Evolutionary conservation across 2,888 invertebrate genomes (phyloP).

Genomic region (Parnassius mnemosyne): DNA sequence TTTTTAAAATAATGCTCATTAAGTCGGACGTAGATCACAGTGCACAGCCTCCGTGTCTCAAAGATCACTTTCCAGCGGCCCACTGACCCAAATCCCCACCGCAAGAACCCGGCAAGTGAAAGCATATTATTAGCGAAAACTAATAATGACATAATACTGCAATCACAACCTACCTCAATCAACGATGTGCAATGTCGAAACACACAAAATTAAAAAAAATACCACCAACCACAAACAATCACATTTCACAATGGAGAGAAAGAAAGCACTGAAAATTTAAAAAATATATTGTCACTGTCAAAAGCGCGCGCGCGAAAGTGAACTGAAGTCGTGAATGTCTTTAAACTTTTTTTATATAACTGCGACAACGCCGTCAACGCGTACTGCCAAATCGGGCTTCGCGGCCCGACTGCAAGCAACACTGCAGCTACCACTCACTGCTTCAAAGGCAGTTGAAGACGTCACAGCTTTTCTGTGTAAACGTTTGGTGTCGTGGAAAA

Average conservation of each 20-base stretch:
- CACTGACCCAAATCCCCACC: slow-evolving; percentile 51
- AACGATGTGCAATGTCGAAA: slow-evolving; percentile 33
- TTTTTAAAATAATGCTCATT: not conserved
- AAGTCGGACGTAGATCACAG: slow-evolving; percentile 15
- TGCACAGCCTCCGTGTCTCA: slow-evolving; percentile 46
- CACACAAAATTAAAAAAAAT: slow-evolving; percentile 20
- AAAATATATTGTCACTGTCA: slow-evolving; percentile 39
- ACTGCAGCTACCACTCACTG: slow-evolving; percentile 31
- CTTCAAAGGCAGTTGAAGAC: slow-evolving; percentile 26
- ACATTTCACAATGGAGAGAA: slow-evolving; percentile 32
- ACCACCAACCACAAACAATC: slow-evolving; percentile 31
- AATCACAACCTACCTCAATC: slow-evolving; percentile 44
- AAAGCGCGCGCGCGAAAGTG: slow-evolving; percentile 35
- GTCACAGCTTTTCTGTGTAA: slow-evolving; percentile 24
- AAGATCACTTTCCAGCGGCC: slow-evolving; percentile 54
- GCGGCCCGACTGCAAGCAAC: slow-evolving; percentile 44
- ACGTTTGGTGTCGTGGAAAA: slow-evolving; percentile 14
- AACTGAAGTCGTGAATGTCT: slow-evolving; percentile 7
- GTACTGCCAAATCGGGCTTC: slow-evolving; percentile 41
- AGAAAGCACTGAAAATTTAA: slow-evolving; percentile 26
- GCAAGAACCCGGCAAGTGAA: slow-evolving; percentile 45
- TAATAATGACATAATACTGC: slow-evolving; percentile 53
- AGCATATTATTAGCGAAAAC: slow-evolving; percentile 49
- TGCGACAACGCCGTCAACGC: slow-evolving; percentile 31
- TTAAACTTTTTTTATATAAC: slow-evolving; percentile 26